Evolutionary conservation across 2,888 invertebrate species (phyloP).

Genomic region (Branchipolynoe longqiensis): DNA sequence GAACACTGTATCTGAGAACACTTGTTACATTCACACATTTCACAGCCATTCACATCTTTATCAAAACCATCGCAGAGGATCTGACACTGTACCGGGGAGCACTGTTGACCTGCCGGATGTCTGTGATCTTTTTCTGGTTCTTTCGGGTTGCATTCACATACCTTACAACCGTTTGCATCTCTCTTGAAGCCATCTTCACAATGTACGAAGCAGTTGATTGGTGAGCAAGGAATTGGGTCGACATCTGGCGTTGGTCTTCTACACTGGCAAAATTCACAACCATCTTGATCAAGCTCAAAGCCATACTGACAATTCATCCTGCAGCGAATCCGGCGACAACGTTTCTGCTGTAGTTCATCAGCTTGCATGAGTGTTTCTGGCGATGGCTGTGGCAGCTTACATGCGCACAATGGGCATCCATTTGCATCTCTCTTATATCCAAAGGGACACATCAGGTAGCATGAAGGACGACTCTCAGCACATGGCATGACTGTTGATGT

Average conservation of each 20-base stretch:
- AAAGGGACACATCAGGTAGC: conserved; percentile 53
- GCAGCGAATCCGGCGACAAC: conserved; percentile 17
- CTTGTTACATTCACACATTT: conserved; percentile 30
- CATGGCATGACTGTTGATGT: not conserved
- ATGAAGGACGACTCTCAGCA: conserved; percentile 25
- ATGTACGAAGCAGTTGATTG: conserved; percentile 26
- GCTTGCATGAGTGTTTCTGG: conserved; percentile 13
- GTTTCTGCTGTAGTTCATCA: not conserved
- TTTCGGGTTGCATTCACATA: conserved; percentile 52
- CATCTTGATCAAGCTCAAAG: not conserved
- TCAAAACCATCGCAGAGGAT: conserved; percentile 12
- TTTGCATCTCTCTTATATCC: conserved; percentile 58
- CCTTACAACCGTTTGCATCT: conserved; percentile 57
- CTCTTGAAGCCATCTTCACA: conserved; percentile 61
- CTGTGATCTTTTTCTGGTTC: not conserved
- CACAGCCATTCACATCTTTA: conserved; percentile 30
- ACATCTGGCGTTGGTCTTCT: not conserved
- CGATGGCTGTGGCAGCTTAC: conserved; percentile 47
- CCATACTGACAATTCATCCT: conserved; percentile 33
- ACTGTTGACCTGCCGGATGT: conserved; percentile 40
- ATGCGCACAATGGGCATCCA: conserved; percentile 55
- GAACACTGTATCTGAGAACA: conserved; percentile 33
- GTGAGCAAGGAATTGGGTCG: conserved; percentile 14
- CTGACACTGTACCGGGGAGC: conserved; percentile 32
- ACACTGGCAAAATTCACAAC: not conserved